Evolutionary conservation across 2,888 invertebrate genomes (phyloP), one percentile per base, ranked within the genome.

Genomic region (Hirtodrosophila cameraria): DNA sequence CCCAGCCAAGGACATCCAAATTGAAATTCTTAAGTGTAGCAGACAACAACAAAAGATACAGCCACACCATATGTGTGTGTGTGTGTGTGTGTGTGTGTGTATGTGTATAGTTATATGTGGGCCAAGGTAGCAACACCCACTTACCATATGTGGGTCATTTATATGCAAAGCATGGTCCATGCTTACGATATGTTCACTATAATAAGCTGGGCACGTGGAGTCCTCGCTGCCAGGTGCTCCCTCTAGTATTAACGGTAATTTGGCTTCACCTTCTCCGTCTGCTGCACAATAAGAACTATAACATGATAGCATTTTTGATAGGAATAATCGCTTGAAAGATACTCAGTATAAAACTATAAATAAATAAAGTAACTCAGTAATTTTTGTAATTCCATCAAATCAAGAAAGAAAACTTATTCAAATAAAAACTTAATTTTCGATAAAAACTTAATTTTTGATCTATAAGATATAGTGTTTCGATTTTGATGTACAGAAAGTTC

Each of bases 131-230:
- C 43, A 20, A 54, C 28, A 43, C 36, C 25, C 42, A 15, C 50
- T 36, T 30, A 13, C 59, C 72, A 66, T 62, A 76, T 82, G 65
- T 64, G 73, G 65, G 78, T 67, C 84, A 83, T 80, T 80, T 80
- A 78, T 83, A 80, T 83, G 84, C 80, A 83, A 83, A 81, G 75
- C 84, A 80, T 76, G 66, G 70, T 61, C 83, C 74, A 70, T 52
- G 64, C 73, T 73, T 62, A 48, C 77, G 72, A 72, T 65, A 81
- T 72, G 72, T 39, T 66, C 63, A 38, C 61, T 79, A 55, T 82
- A 82, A 82, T 82, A 79, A 79, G 83, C 70, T 49, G 59, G 57
- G 67, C 72, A 70, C 70, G 72, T 72, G 72, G 50, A 50, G 67
- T 62, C 50, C 62, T 67, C 38, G 62, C 41, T 50, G 62, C 42